A percentile compares a stretch with the other conserved stretches of the same genome.
Evolutionary conservation across 2,888 invertebrate genomes (phyloP).

Genomic region (Caenorhabditis macrosperma): DNA sequence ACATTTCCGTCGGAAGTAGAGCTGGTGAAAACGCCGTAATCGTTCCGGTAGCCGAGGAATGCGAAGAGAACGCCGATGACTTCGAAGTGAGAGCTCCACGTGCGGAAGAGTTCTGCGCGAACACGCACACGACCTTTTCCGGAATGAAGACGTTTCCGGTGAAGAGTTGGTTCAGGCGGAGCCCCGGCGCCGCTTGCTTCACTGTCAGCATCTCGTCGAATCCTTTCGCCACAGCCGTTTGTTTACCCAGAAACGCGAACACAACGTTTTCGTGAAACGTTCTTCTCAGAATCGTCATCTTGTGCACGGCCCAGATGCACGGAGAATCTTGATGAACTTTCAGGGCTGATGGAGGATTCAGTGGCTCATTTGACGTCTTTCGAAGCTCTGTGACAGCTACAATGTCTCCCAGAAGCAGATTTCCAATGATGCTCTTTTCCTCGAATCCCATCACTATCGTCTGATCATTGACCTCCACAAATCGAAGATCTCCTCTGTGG

Average conservation of each 20-base stretch:
- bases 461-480: neutral
- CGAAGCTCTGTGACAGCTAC: neutral
- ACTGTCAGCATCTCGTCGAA: neutral
- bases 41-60: neutral
- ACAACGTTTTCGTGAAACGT: neutral
- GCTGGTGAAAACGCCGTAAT: neutral
- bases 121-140: neutral
- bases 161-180: neutral
- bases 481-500: neutral
- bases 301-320: neutral
- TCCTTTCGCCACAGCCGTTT: neutral
- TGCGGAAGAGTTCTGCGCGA: neutral
- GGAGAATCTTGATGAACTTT: neutral
- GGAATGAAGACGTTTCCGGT: neutral
- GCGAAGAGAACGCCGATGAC: neutral
- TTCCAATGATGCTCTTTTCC: neutral
- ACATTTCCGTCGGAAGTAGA: constrained; percentile 3
- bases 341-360: neutral
- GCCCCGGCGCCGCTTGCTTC: neutral
- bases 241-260: neutral
- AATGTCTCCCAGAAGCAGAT: neutral
- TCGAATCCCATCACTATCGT: neutral
- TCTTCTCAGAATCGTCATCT: neutral
- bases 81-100: neutral
- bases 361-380: neutral